Conservation (phyloP, 2,888 invertebrate genomes). For the Agrilus mali region DNA sequence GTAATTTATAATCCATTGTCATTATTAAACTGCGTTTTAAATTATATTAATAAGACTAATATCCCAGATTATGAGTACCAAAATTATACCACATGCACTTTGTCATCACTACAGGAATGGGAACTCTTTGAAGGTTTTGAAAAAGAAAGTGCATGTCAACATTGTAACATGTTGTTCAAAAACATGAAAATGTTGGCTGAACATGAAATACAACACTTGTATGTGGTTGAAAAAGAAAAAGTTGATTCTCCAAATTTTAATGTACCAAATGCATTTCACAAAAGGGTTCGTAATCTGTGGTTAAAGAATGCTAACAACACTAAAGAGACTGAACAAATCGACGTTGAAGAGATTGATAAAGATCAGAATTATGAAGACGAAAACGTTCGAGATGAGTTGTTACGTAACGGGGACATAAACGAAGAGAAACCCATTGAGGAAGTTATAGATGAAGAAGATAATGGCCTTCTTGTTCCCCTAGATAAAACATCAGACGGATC, state of each 20-base stretch:
- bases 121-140: neutral
- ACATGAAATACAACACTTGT: conserved; percentile 29
- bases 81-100: conserved; percentile 9
- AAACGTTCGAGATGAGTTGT: neutral
- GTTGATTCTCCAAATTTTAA: conserved; percentile 26
- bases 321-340: conserved; percentile 5
- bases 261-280: conserved; percentile 21
- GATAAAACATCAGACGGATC: conserved; percentile 3
- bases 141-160: conserved; percentile 23
- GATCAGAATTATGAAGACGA: conserved; percentile 11
- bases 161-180: conserved; percentile 24
- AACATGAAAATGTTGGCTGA: conserved; percentile 25
- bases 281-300: conserved; percentile 29
- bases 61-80: conserved; percentile 22
- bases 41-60: conserved; percentile 25
- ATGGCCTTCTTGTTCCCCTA: conserved; percentile 14
- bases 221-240: conserved; percentile 22
- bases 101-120: neutral
- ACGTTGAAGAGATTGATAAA: conserved; percentile 11
- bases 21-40: conserved; percentile 23
- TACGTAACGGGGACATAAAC: neutral
- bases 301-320: conserved; percentile 11
- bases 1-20: conserved; percentile 23
- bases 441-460: conserved; percentile 16
- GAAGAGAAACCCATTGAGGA: conserved; percentile 3